Conservation (phyloP, 2,113 vertebrate genomes). For the Chaenogobius annularis region DNA sequence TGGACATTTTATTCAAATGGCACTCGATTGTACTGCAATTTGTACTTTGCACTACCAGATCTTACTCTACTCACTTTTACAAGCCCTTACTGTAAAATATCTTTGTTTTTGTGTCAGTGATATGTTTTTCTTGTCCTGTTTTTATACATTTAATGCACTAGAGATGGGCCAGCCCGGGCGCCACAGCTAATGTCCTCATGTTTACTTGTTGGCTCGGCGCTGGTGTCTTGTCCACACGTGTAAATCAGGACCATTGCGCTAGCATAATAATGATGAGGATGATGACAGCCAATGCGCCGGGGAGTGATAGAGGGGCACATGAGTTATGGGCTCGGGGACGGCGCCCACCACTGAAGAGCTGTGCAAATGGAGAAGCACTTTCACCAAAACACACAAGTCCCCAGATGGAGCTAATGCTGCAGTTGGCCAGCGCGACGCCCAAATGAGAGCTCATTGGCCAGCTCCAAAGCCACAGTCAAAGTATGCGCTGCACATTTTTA, state of each 20-base stretch:
- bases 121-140: background rate
- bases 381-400: constrained; percentile 57
- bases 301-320: constrained; percentile 61
- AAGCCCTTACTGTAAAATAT: background rate
- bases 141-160: constrained; percentile 37
- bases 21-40: too few relatives aligned
- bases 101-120: background rate
- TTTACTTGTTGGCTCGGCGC: constrained; percentile 51
- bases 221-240: constrained; percentile 64
- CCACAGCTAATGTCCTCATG: constrained; percentile 43
- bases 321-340: constrained; percentile 65
- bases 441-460: constrained; percentile 51
- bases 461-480: constrained; percentile 37
- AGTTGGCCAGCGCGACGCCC: constrained; percentile 49
- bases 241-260: constrained; percentile 73
- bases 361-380: constrained; percentile 65
- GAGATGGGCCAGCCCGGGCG: constrained; percentile 31
- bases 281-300: constrained; percentile 67
- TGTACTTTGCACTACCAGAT: background rate
- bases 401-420: constrained; percentile 64
- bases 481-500: constrained; percentile 23
- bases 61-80: background rate
- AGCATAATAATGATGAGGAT: constrained; percentile 73
- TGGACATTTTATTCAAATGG: too few relatives aligned
- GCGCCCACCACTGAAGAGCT: constrained; percentile 68